A percentile compares a stretch with the other conserved stretches of the same genome.
phyloP scores from a whole-genome alignment of 1,140 invertebrate species.

The Bilobella aurantiaca region DNA sequence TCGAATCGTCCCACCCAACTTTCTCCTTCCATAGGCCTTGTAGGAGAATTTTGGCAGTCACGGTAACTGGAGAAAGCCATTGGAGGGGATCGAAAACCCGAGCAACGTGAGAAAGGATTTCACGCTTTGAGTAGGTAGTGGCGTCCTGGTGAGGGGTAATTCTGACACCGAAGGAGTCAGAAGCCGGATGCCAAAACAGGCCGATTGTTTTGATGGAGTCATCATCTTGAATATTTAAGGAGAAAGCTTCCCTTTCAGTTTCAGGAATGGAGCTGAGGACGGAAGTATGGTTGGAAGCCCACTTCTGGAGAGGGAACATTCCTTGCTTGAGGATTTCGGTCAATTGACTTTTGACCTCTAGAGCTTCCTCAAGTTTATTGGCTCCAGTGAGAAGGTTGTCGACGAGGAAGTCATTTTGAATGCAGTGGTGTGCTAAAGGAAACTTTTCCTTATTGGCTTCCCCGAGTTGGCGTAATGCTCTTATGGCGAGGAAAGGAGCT shows the following conservation, averaged over 20 bases:
- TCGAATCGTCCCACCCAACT: constrained; percentile 20
- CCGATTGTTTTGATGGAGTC: constrained; percentile 36
- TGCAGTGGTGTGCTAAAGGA: neutral
- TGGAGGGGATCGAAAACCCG: constrained; percentile 29
- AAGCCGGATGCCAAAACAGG: constrained; percentile 36
- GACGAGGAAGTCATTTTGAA: constrained; percentile 28
- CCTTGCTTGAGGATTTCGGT: constrained; percentile 22
- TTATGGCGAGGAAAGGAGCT: constrained; percentile 38
- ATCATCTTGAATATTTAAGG: constrained; percentile 17
- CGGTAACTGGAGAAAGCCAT: constrained; percentile 18
- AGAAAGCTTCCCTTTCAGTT: neutral
- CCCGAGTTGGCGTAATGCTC: constrained; percentile 37
- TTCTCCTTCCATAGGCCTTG: constrained; percentile 29
- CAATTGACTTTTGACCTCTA: constrained; percentile 32
- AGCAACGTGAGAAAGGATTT: constrained; percentile 22
- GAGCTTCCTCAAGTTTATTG: constrained; percentile 36
- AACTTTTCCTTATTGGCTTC: constrained; percentile 36
- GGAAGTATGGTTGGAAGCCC: constrained; percentile 36
- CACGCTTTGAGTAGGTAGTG: constrained; percentile 16
- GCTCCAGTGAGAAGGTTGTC: constrained; percentile 42
- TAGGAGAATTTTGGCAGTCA: constrained; percentile 26
- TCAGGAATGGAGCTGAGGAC: constrained; percentile 12
- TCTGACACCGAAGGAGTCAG: constrained; percentile 27
- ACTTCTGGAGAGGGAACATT: constrained; percentile 37
- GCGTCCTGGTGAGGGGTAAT: neutral